phyloP scores from a whole-genome alignment of 2,797 vertebrate genomes.

The Acanthiza pusilla region DNA sequence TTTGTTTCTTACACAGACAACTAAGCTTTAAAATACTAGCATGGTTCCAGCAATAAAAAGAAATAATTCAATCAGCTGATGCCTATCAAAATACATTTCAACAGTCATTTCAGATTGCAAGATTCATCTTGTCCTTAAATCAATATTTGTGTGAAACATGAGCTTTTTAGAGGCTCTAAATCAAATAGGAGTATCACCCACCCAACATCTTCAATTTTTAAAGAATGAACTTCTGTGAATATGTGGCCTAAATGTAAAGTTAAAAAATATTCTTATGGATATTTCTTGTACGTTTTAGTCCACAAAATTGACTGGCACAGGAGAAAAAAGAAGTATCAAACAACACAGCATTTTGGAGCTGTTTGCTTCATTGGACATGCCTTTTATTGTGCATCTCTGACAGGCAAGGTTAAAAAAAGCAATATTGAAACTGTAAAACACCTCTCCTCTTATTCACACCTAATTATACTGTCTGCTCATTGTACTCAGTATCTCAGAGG shows the following conservation, averaged over 20 bases:
- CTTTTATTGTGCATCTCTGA: neutral
- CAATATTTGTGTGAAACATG: neutral
- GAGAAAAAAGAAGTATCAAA: neutral
- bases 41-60: neutral
- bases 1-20: neutral
- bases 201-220: neutral
- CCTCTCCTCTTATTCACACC: neutral
- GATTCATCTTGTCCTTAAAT: neutral
- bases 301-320: neutral
- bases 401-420: neutral
- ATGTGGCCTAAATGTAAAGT: neutral
- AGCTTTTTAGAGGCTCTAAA: neutral
- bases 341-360: neutral
- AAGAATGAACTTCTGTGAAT: neutral
- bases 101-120: neutral
- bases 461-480: conserved; percentile 3
- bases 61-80: neutral
- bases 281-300: neutral
- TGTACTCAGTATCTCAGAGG: neutral
- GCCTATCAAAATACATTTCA: neutral
- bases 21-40: neutral
- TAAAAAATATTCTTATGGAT: neutral
- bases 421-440: neutral
- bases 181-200: neutral
- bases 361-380: neutral